These are phyloP conservation scores for Lophius americanus DNA, from an alignment of 2,797 vertebrate genomes.

Conservation along the genomic window DNA sequence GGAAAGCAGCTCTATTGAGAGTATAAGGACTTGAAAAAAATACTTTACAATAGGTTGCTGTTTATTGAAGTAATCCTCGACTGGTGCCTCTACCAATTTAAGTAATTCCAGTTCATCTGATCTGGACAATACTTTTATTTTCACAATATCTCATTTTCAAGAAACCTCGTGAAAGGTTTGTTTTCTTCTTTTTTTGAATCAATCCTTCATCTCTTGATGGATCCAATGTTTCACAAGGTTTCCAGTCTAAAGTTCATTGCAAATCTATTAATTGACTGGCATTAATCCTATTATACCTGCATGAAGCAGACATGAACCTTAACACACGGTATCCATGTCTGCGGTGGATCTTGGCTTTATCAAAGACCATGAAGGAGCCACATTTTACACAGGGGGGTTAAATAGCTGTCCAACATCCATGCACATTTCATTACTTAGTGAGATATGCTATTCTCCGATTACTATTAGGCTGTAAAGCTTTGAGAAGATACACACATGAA, in stretches of 20 bases:
- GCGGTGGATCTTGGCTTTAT: too few relatives aligned
- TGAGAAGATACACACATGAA: too few relatives aligned
- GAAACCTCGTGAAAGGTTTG: slow-evolving; percentile 13
- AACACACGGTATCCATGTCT: neutral
- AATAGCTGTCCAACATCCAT: too few relatives aligned
- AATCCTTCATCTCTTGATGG: slow-evolving; percentile 45
- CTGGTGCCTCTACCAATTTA: slow-evolving; percentile 5
- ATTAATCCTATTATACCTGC: slow-evolving; percentile 31
- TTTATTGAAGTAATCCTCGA: slow-evolving; percentile 16
- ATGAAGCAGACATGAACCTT: neutral
- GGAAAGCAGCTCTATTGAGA: slow-evolving; percentile 29
- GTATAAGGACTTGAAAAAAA: slow-evolving; percentile 27
- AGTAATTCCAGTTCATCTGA: too few relatives aligned
- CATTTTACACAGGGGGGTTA: too few relatives aligned
- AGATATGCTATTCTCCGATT: too few relatives aligned
- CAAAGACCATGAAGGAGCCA: too few relatives aligned
- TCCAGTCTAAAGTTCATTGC: slow-evolving; percentile 28
- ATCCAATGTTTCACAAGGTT: slow-evolving; percentile 32
- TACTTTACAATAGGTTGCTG: slow-evolving; percentile 18
- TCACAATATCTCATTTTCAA: neutral
- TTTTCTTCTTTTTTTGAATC: slow-evolving; percentile 31
- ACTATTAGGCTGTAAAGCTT: too few relatives aligned
- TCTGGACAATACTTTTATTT: too few relatives aligned
- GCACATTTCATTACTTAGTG: too few relatives aligned
- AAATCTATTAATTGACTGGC: slow-evolving; percentile 46